Percentiles rank a stretch among this genome's conserved stretches.
phyloP scores from a whole-genome alignment of 2,113 vertebrate genomes.

The Leucoraja erinaceus region DNA sequence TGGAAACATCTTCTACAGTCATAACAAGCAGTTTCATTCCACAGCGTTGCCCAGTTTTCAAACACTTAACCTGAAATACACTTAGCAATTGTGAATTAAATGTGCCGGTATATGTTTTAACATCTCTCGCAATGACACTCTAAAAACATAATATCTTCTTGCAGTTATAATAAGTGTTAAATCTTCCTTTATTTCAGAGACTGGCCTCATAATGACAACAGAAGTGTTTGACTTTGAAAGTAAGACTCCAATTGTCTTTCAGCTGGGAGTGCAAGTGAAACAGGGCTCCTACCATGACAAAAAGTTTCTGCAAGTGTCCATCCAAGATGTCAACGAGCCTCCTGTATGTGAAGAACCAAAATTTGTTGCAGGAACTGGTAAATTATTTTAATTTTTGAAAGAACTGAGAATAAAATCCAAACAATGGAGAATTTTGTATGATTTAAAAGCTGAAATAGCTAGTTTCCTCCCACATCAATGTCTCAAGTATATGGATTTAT shows the following conservation, averaged over 20 bases:
- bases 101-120: neutral
- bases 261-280: conserved; percentile 39
- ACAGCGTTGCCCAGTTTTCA: neutral
- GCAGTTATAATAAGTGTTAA: neutral
- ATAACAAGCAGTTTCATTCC: neutral
- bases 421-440: neutral
- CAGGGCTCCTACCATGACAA: neutral
- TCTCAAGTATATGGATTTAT: too few relatives aligned
- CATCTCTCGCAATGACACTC: neutral
- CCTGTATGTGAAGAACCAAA: conserved; percentile 37
- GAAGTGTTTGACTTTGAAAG: conserved; percentile 47
- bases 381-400: neutral
- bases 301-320: conserved; percentile 44
- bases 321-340: conserved; percentile 42
- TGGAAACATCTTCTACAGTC: neutral
- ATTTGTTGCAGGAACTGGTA: conserved; percentile 44
- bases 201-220: conserved; percentile 41
- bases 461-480: too few relatives aligned
- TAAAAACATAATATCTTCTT: neutral
- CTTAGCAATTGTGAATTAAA: neutral
- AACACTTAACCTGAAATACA: neutral
- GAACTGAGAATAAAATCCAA: neutral
- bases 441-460: neutral
- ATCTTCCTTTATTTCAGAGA: conserved; percentile 39
- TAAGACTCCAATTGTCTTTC: conserved; percentile 27